Percentiles rank a stretch among this genome's conserved stretches.
Conservation (phyloP, 2,888 invertebrate genomes). For the Sesia apiformis region DNA sequence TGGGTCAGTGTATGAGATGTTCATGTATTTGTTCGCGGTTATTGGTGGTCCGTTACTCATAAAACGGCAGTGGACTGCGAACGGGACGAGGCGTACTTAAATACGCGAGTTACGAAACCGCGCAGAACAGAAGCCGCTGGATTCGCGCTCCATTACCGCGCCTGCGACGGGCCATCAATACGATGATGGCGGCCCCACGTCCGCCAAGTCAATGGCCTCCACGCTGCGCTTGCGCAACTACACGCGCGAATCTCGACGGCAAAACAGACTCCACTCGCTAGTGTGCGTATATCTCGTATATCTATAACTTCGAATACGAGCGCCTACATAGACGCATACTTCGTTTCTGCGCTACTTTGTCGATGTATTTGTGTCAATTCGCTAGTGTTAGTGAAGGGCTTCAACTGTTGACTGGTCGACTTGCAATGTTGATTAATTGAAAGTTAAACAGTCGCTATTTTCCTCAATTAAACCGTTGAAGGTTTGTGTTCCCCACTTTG, state of each 20-base stretch:
- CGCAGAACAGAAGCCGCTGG: conserved; percentile 52
- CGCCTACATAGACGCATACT: neutral
- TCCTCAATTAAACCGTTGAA: conserved; percentile 42
- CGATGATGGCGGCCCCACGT: conserved; percentile 50
- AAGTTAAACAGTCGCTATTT: conserved; percentile 53
- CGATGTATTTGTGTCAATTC: conserved; percentile 4
- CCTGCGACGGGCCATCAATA: conserved; percentile 22
- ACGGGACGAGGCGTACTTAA: conserved; percentile 16
- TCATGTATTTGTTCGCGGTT: conserved; percentile 9
- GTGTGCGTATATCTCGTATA: conserved; percentile 27
- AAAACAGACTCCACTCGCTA: conserved; percentile 57
- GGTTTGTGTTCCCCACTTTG: conserved; percentile 21
- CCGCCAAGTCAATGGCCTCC: conserved; percentile 69
- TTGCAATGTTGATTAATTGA: conserved; percentile 57
- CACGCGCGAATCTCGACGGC: conserved; percentile 72
- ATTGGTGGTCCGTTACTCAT: conserved; percentile 13
- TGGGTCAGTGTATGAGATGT: neutral
- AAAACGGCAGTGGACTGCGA: conserved; percentile 12
- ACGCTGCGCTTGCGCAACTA: conserved; percentile 66
- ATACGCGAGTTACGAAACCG: conserved; percentile 47
- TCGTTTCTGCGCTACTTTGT: neutral
- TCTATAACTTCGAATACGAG: conserved; percentile 4
- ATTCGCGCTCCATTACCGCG: conserved; percentile 57
- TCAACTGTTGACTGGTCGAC: conserved; percentile 41
- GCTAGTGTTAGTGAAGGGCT: conserved; percentile 53